Evolutionary conservation across 2,797 vertebrate genomes (phyloP).

Genomic region (Cheirogaleus major): DNA sequence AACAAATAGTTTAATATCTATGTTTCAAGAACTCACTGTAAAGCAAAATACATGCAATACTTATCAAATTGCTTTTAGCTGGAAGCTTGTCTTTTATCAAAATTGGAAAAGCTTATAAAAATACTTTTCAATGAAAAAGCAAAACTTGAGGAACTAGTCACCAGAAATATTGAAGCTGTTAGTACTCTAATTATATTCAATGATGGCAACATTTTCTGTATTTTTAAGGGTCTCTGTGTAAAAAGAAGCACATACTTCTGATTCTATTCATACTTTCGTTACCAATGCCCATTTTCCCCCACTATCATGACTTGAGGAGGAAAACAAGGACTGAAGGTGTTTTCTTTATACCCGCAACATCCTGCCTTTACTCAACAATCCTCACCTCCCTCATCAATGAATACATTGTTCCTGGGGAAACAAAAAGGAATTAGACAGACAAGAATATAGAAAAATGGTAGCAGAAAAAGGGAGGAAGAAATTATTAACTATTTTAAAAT

Average conservation of each 20-base stretch:
- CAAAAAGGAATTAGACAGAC: background rate
- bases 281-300: background rate
- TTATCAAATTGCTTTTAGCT: conserved; percentile 2
- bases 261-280: background rate
- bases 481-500: background rate
- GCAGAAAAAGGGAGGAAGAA: background rate
- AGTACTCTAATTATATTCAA: background rate
- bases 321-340: background rate
- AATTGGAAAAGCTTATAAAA: conserved; percentile 41
- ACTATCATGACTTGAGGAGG: background rate
- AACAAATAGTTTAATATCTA: background rate
- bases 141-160: background rate
- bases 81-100: conserved; percentile 24
- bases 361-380: background rate
- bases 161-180: background rate
- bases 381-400: background rate
- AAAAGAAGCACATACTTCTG: background rate
- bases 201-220: background rate
- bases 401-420: background rate
- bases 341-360: background rate
- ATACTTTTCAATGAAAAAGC: conserved; percentile 30
- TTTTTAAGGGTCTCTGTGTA: background rate
- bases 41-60: background rate
- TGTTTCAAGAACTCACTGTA: conserved; percentile 38
- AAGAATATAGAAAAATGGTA: background rate